Evolutionary conservation across 1,140 invertebrate species (phyloP), one percentile per base, ranked within the genome.

Genomic region (Leptonema lineaticorne): DNA sequence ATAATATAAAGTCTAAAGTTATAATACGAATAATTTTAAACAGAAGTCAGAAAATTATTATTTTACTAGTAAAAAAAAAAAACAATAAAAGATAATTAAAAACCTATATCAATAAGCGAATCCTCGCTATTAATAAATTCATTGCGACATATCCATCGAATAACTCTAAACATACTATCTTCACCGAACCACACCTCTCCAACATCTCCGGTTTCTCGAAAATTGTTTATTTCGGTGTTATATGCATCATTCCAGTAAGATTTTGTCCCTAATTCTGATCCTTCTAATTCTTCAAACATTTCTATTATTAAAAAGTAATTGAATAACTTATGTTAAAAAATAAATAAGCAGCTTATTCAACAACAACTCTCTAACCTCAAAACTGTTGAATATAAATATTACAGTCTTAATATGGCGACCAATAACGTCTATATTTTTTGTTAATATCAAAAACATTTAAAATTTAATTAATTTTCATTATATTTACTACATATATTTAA

Each of bases 161-260:
- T 81, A 18, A 95, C 82, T 73, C 92, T 86, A 41, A 87, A 79
- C 33, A 92, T 88, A 68, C 89, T 91, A 59, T 89, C 89, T 78
- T 92, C 89, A 8, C 94, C 94, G 77, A 97, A 97, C 95, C 95
- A 97, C 37, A 96, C 85, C 77, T 97, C 95, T 5, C 95, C 95
- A 11, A 91, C 86, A 77, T 97, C 94, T 2, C 93, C 94, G 77
- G 91, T 86, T 68, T 87, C 87, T 57, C 89, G 83, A 76, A 91
- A 97, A 79, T 95, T 95, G 28, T 84, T 79, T 30, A 96, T 86
- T 82, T 97, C 95, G 63, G 83, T 83, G 53, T 85, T 79, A 78
- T 97, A 98, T 9, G 87, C 81, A 50, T 87, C 80, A 75, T 96
- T 90, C 96, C 95, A 97, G 79, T 89, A 94, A 45, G 90, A 84